Percentiles rank a stretch among this genome's conserved stretches.
phyloP scores from a whole-genome alignment of 2,797 vertebrate species.

The Nothura maculosa region DNA sequence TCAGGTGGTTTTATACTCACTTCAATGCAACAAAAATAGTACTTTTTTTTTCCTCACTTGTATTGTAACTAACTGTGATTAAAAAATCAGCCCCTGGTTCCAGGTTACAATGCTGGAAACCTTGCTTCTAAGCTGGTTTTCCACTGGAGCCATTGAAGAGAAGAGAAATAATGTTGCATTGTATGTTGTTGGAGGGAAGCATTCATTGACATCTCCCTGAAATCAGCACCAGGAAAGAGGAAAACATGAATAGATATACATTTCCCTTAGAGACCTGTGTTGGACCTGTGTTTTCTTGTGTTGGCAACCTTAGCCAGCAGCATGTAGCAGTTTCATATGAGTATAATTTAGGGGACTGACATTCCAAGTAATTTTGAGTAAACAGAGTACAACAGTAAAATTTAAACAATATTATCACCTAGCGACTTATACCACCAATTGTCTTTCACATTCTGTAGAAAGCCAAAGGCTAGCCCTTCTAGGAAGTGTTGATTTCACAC shows the following conservation, averaged over 20 bases:
- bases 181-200: neutral
- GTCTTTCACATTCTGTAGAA: slow-evolving; percentile 27
- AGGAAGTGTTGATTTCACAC: slow-evolving; percentile 26
- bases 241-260: neutral
- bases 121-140: neutral
- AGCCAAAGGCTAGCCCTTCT: slow-evolving; percentile 21
- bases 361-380: slow-evolving; percentile 52
- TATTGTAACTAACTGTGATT: neutral
- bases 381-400: slow-evolving; percentile 50
- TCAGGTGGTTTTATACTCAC: neutral
- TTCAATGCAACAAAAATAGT: neutral
- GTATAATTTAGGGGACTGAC: slow-evolving; percentile 24
- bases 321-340: neutral
- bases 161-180: neutral
- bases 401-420: slow-evolving; percentile 26
- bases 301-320: neutral
- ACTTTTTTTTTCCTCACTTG: neutral
- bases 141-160: neutral
- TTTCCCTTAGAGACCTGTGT: neutral
- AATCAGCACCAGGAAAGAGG: neutral
- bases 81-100: neutral
- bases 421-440: fast-evolving
- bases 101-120: neutral
- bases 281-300: slow-evolving; percentile 12
- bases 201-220: neutral